Evolutionary conservation across 2,113 vertebrate genomes (phyloP), one percentile per base, ranked within the genome.

Genomic region (Zapornia atra): DNA sequence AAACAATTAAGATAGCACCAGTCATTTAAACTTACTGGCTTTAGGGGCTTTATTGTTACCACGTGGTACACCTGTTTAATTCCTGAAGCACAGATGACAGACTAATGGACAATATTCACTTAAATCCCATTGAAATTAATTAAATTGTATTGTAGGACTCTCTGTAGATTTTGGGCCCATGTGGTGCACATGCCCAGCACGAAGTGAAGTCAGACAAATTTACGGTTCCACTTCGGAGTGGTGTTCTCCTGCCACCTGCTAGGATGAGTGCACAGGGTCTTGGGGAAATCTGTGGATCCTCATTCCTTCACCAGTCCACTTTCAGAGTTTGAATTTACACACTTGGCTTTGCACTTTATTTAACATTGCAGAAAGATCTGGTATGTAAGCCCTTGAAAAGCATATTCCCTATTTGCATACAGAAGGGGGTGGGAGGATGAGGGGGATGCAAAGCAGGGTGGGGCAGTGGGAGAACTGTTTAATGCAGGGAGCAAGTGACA

Each of bases 51-150:
- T 64, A 4, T 26, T 77, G 19, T 48, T 83, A 61, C 57, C 25
- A 38, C 14, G 7, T 44, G 50, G 38, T 63, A 61, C 10, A 84
- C 42, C 54, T 46, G 25, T 9, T 46, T 88, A 73, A 78, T 73
- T 93, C 70, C 75, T 75, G 64, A 81, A 92, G 48, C 28, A 68
- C 54, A 54, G 42, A 51, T 25, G 24, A 80, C 9, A 33, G 36
- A 70, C 34, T 76, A 63, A 73, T 73, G 36, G 88, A 50, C 8
- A 79, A 77, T 76, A 86, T 42, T 91, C 40, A 57, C n/a, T 87
- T 82, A 94, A 94, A 82, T 84, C 92, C 83, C 69, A n/a, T 13
- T 77, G 86, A 89, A 87, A 72, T 94, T 91, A 91, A 96, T 94
- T 92, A 92, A 90, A 15, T 50, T 34, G 5, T 44, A 2, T 42